Evolutionary conservation across 2,113 vertebrate genomes (phyloP).

Genomic region (Cyanistes caeruleus): DNA sequence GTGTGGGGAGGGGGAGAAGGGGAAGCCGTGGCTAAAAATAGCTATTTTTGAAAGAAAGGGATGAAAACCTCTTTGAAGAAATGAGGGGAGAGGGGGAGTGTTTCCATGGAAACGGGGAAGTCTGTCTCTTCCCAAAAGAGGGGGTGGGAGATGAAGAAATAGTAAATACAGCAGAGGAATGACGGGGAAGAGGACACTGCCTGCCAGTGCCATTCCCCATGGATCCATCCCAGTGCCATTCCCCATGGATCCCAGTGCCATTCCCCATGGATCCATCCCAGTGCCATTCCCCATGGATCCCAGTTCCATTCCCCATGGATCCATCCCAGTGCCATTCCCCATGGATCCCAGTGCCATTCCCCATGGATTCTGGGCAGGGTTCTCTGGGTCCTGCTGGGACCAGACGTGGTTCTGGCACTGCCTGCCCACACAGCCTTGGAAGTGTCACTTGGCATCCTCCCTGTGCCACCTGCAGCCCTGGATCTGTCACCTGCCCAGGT

Average conservation of each 20-base stretch:
- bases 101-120: constrained; percentile 63
- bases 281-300: no score
- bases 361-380: not conserved
- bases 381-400: not conserved
- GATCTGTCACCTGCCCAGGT: fast-evolving
- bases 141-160: constrained; percentile 32
- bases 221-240: not conserved
- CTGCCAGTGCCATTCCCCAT: not conserved
- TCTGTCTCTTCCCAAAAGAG: constrained; percentile 63
- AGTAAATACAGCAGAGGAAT: constrained; percentile 49
- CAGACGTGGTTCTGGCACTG: not conserved
- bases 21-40: constrained; percentile 68
- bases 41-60: not conserved
- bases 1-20: constrained; percentile 50
- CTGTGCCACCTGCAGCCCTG: not conserved
- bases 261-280: no score
- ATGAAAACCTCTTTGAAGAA: constrained; percentile 58
- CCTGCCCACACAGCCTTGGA: not conserved
- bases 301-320: no score
- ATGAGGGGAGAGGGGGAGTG: constrained; percentile 48
- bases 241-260: not conserved
- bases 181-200: not conserved
- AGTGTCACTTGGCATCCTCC: not conserved
- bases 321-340: not conserved
- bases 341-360: not conserved